Conservation (phyloP, 2,797 vertebrate species). For the Malurus splendens region DNA sequence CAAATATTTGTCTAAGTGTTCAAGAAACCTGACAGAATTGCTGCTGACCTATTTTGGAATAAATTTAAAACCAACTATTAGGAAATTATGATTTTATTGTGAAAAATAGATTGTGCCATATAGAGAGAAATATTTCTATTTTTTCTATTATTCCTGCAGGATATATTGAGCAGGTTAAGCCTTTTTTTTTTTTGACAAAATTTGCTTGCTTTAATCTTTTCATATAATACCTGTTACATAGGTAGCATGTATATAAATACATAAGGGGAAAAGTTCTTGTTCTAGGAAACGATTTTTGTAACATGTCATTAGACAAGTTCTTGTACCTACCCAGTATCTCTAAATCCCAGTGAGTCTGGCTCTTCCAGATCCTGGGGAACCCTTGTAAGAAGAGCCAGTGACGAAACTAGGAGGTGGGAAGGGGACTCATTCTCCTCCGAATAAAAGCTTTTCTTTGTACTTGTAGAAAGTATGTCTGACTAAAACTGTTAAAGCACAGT, state of each 20-base stretch:
- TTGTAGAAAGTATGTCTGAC: neutral
- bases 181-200: neutral
- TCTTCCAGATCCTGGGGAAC: neutral
- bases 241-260: neutral
- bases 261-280: neutral
- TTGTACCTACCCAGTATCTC: neutral
- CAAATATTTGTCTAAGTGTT: neutral
- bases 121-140: neutral
- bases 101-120: neutral
- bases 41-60: neutral
- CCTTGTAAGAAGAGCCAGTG: neutral
- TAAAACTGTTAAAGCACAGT: neutral
- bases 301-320: neutral
- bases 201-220: neutral
- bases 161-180: neutral
- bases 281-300: neutral
- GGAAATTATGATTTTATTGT: neutral
- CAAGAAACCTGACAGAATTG: neutral
- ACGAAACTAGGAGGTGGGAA: neutral
- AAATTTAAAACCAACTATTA: neutral
- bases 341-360: neutral
- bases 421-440: neutral
- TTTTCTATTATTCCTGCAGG: neutral
- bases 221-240: rapidly evolving
- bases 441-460: neutral